These are phyloP conservation scores for Phaethornis superciliosus DNA, from an alignment of 2,113 vertebrate species.

Conservation along the genomic window DNA sequence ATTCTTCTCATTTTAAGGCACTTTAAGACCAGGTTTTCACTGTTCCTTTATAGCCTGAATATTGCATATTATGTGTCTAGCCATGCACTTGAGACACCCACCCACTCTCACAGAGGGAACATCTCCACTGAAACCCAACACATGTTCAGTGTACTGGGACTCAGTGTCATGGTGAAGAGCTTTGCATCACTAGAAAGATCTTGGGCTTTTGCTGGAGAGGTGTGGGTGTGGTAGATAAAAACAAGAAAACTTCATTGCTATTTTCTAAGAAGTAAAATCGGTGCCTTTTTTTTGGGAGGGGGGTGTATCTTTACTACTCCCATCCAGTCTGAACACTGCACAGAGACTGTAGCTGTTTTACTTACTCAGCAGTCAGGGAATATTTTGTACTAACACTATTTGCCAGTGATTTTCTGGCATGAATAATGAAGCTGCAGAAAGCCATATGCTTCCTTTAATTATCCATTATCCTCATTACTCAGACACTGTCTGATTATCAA, in stretches of 20 bases:
- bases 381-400: background rate
- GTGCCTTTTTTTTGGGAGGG: background rate
- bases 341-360: background rate
- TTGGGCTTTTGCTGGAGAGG: background rate
- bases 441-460: background rate
- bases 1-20: background rate
- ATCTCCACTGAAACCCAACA: background rate
- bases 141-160: accelerated
- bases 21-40: background rate
- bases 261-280: background rate
- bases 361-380: background rate
- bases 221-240: background rate
- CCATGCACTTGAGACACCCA: background rate
- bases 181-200: background rate
- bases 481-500: background rate
- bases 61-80: background rate
- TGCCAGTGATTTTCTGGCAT: background rate
- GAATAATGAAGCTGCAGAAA: slow-evolving; percentile 15
- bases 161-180: background rate
- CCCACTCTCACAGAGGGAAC: background rate
- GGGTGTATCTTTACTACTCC: background rate
- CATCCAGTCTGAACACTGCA: background rate
- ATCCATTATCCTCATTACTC: slow-evolving; percentile 4
- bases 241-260: background rate
- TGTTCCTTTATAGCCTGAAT: background rate